phyloP scores from a whole-genome alignment of 2,888 invertebrate species.

The Drosophila algonquin region DNA sequence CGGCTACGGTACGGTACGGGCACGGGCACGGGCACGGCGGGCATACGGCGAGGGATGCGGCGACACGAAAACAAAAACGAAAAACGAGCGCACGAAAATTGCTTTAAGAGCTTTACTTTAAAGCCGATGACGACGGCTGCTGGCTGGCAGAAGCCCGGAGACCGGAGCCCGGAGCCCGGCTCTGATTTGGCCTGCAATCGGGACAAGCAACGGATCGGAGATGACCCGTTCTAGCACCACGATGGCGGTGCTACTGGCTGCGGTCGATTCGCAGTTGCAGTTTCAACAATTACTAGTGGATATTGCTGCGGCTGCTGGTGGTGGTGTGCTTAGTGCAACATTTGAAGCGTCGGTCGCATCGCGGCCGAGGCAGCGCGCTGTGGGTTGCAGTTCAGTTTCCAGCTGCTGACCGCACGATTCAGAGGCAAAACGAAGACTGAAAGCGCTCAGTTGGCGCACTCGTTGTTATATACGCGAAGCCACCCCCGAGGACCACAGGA shows the following conservation, averaged over 20 bases:
- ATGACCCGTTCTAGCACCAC: neutral
- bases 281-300: neutral
- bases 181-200: slow-evolving; percentile 11
- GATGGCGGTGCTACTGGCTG: neutral
- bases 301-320: neutral
- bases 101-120: slow-evolving; percentile 54
- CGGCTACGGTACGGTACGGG: slow-evolving; percentile 2
- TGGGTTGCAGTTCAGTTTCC: slow-evolving; percentile 53
- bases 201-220: neutral
- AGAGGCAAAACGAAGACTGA: slow-evolving; percentile 79
- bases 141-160: neutral
- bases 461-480: slow-evolving; percentile 71
- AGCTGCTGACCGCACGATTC: slow-evolving; percentile 75
- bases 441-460: slow-evolving; percentile 66
- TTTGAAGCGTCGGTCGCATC: slow-evolving; percentile 23
- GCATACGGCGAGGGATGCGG: slow-evolving; percentile 2
- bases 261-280: neutral
- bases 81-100: slow-evolving; percentile 63
- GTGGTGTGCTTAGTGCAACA: slow-evolving; percentile 7
- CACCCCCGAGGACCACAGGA: slow-evolving; percentile 4
- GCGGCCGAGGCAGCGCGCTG: slow-evolving; percentile 29
- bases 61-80: slow-evolving; percentile 44
- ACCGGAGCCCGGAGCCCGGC: slow-evolving; percentile 5
- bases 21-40: slow-evolving; percentile 3
- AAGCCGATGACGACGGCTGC: slow-evolving; percentile 19